Conservation (phyloP, 2,797 vertebrate species). For the Tympanoctomys barrerae region DNA sequence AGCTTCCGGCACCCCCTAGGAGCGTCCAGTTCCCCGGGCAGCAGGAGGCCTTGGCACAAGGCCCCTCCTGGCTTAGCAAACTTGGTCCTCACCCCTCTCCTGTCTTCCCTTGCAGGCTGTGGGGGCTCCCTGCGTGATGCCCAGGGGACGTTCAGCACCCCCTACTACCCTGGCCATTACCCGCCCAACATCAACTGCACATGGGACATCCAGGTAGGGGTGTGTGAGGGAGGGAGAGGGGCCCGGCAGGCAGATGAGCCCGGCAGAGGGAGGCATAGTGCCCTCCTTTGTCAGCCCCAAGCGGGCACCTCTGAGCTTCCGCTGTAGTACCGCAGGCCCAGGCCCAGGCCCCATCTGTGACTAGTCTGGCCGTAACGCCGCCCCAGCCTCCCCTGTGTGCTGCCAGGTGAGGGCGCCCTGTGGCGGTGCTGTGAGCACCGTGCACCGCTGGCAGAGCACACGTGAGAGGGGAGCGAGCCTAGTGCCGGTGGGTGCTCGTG, state of each 20-base stretch:
- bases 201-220: conserved; percentile 94
- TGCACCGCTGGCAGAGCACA: background rate
- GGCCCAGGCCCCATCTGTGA: background rate
- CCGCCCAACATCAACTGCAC: conserved; percentile 89
- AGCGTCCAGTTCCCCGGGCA: accelerated
- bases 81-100: background rate
- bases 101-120: conserved; percentile 87
- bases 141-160: conserved; percentile 91
- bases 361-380: background rate
- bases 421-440: background rate
- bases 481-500: accelerated
- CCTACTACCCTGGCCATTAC: conserved; percentile 95
- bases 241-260: too few species aligned
- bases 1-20: background rate
- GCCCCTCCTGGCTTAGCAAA: too few species aligned
- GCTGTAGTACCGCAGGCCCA: background rate
- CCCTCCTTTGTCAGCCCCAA: accelerated
- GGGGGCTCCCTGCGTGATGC: conserved; percentile 87
- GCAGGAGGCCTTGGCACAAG: background rate
- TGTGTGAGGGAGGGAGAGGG: too few species aligned
- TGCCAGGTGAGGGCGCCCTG: accelerated
- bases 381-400: background rate
- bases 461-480: accelerated
- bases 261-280: background rate
- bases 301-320: accelerated